Conservation (phyloP, 2,113 vertebrate species). For the Daubentonia madagascariensis region DNA sequence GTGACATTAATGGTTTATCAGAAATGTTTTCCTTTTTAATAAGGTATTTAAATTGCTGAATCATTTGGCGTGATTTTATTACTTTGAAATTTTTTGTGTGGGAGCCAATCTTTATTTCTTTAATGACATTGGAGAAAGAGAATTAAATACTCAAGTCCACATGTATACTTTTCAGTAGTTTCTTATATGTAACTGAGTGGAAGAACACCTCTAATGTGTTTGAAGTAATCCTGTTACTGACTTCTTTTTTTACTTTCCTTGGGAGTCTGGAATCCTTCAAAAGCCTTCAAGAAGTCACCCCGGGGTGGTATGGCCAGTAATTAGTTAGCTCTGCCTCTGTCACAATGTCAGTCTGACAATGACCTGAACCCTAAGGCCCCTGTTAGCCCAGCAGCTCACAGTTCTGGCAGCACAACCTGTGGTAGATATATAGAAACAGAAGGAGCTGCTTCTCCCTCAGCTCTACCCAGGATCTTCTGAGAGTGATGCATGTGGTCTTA, state of each 20-base stretch:
- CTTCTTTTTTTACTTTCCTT: neutral
- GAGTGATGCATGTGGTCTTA: neutral
- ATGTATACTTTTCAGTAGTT: neutral
- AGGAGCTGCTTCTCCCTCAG: neutral
- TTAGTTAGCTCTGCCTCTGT: neutral
- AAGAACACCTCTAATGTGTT: neutral
- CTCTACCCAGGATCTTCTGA: neutral
- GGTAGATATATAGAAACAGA: neutral
- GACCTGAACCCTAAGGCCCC: neutral
- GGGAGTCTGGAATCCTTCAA: neutral
- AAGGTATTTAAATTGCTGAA: neutral
- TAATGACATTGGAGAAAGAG: neutral
- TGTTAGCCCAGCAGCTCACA: neutral
- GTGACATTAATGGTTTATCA: neutral
- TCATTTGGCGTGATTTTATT: neutral
- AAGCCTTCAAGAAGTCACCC: slow-evolving; percentile 1
- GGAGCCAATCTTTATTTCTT: neutral
- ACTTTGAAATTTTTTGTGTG: neutral
- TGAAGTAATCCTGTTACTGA: neutral
- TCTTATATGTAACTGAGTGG: neutral
- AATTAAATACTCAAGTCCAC: neutral
- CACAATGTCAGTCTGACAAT: neutral
- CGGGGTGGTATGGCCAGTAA: neutral
- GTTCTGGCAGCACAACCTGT: neutral
- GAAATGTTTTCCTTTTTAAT: neutral